phyloP scores from a whole-genome alignment of 2,888 invertebrate species.

The Sturmia bella region DNA sequence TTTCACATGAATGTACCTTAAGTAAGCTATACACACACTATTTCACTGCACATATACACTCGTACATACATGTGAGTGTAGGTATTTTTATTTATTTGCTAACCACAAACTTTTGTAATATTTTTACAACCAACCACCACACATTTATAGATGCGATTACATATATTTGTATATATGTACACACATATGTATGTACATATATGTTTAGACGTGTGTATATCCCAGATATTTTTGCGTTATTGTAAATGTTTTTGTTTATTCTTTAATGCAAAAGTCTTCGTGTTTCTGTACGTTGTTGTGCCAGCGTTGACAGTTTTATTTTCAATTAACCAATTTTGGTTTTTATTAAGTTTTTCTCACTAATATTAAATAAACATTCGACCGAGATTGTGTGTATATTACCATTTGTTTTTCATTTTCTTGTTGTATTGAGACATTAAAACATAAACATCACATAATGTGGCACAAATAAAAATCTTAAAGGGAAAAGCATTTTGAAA shows the following conservation, averaged over 20 bases:
- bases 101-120: conserved; percentile 32
- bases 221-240: neutral
- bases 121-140: conserved; percentile 3
- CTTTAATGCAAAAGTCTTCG: conserved; percentile 2
- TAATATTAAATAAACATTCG: conserved; percentile 22
- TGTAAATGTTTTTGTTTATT: neutral
- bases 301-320: conserved; percentile 60
- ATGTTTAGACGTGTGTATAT: neutral
- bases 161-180: too few relatives aligned
- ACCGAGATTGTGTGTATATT: neutral
- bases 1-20: too few relatives aligned
- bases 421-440: conserved; percentile 7
- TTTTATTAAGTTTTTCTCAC: conserved; percentile 38
- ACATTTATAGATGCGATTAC: too few relatives aligned
- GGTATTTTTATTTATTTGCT: neutral
- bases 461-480: conserved; percentile 1
- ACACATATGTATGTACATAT: neutral
- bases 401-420: conserved; percentile 14
- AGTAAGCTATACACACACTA: too few relatives aligned
- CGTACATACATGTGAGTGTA: too few relatives aligned
- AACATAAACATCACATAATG: conserved; percentile 17
- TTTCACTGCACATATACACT: too few relatives aligned
- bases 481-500: conserved; percentile 2
- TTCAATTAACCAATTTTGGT: conserved; percentile 46
- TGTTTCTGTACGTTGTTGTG: conserved; percentile 45